These are phyloP conservation scores for Phortica magna DNA, from an alignment of 2,888 invertebrate species.

Conservation along the genomic window DNA sequence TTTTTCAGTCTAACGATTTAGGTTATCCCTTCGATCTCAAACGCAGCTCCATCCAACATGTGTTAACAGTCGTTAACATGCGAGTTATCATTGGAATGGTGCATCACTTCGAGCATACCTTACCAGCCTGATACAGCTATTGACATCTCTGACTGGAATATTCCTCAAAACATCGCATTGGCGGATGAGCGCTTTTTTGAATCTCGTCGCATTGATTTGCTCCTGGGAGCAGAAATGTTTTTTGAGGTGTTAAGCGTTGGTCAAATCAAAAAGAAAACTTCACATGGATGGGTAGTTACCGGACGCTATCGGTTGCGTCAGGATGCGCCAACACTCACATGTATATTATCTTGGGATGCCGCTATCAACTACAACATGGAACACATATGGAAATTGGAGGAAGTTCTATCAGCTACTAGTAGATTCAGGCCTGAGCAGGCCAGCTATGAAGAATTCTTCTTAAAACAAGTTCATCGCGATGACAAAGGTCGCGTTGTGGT, in stretches of 20 bases:
- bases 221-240: too few species aligned
- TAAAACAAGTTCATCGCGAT: constrained; percentile 17
- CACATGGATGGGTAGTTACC: constrained; percentile 51
- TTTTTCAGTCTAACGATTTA: too few species aligned
- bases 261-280: too few species aligned
- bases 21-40: too few species aligned
- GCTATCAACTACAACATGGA: constrained; percentile 33
- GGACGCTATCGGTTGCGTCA: constrained; percentile 37
- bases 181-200: constrained; percentile 49
- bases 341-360: constrained; percentile 32
- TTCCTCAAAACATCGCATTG: constrained; percentile 43
- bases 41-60: too few species aligned
- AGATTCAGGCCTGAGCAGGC: constrained; percentile 27
- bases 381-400: constrained; percentile 30
- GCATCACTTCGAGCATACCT: constrained; percentile 45
- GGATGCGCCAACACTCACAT: background rate
- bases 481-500: constrained; percentile 31
- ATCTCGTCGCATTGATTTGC: constrained; percentile 45
- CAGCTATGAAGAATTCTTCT: constrained; percentile 17
- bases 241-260: too few species aligned
- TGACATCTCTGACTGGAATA: constrained; percentile 44
- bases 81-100: constrained; percentile 29
- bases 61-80: too few species aligned
- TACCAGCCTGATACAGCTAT: constrained; percentile 50
- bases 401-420: background rate